These are phyloP conservation scores for Bettongia penicillata DNA, from an alignment of 2,113 vertebrate genomes.

Conservation along the genomic window DNA sequence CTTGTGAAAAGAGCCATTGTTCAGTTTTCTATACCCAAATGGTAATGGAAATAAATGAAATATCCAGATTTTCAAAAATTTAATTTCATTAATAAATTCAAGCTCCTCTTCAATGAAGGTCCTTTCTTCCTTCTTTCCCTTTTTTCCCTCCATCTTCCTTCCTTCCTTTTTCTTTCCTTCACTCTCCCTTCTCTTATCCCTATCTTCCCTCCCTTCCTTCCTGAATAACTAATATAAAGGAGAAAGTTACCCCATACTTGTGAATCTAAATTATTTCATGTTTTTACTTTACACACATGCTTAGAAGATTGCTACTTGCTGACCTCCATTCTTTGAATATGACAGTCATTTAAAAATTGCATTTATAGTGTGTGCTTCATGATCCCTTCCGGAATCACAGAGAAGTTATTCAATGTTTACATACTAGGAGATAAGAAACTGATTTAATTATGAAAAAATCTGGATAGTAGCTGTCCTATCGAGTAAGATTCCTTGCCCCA, in stretches of 20 bases:
- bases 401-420: neutral
- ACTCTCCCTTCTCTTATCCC: neutral
- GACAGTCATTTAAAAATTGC: neutral
- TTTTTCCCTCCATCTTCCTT: neutral
- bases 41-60: neutral
- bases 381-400: neutral
- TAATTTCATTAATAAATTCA: neutral
- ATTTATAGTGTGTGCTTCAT: neutral
- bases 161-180: neutral
- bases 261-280: neutral
- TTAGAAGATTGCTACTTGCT: neutral
- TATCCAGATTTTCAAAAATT: neutral
- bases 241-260: neutral
- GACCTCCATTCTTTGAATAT: neutral
- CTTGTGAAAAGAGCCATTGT: neutral
- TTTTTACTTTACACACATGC: neutral
- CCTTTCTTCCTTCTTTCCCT: too few species aligned
- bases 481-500: neutral
- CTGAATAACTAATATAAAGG: too few species aligned
- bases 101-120: neutral
- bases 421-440: neutral
- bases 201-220: neutral
- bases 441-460: neutral
- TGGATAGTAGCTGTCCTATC: neutral
- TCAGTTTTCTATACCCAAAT: neutral